Base-by-base conservation (phyloP, 2,113 vertebrate species). In the Elaphurus davidianus region DNA sequence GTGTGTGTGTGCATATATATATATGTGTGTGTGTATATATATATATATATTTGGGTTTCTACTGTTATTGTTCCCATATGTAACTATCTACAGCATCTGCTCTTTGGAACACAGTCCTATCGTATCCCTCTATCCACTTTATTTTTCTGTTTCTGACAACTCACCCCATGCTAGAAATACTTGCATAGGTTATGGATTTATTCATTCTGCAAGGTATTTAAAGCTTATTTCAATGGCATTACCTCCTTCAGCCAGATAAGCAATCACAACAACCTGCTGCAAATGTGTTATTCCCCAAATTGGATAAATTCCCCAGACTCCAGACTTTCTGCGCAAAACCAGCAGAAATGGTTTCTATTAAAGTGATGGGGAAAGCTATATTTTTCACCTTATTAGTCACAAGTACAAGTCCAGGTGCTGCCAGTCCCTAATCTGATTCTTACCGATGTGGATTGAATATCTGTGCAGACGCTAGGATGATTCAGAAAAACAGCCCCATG, bases 321-420 rank as follows among this genome's bases (percentile, higher is more conserved):
- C 67, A 40, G 16, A 84, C 9, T 60, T 90, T 90, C 78, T 71
- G 59, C 12, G 90, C 7, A 74, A 67, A 95, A 71, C 25, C 57
- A 55, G 7, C 10, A 17, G 67, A 94, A 93, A 95, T 43, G 43
- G 19, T 3, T 88, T 88, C 57, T 81, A 25, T 85, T 90, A n/a
- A 0, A 52, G 28, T 45, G 59, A 57, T 21, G n/a, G 79, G 2
- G 2, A 92, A 78, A 81, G 57, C 13, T 96, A 7, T 50, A 59
- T 86, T 82, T 95, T 78, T 50, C 59, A 93, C 30, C 9, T 74
- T 90, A 88, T 95, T 97, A 94, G 54, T 85, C 62, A 67, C 27
- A 25, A 76, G 7, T 74, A 94, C 45, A 90, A 93, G 87, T 94
- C n/a, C 88, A 92, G 64, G 43, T 74, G 19, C 36, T 55, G n/a